These are phyloP conservation scores for Orchestes rusci DNA, from an alignment of 2,888 invertebrate genomes.

Conservation along the genomic window DNA sequence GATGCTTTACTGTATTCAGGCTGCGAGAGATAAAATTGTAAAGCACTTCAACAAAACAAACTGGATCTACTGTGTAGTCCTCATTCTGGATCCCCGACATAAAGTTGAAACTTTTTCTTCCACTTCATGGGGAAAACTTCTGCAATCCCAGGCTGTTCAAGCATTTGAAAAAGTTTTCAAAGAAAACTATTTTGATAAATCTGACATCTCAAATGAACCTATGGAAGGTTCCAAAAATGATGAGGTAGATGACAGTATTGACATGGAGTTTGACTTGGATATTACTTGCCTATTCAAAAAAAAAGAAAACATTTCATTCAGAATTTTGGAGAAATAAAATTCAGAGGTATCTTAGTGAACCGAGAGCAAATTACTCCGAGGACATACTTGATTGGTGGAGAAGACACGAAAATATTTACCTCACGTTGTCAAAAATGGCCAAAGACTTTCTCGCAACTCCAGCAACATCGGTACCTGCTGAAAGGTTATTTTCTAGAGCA, in stretches of 20 bases:
- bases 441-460: no score
- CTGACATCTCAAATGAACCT: neutral
- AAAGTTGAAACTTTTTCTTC: neutral
- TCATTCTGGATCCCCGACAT: no score
- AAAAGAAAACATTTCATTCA: no score
- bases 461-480: no score
- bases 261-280: slow-evolving; percentile 1
- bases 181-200: slow-evolving; percentile 3
- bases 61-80: neutral
- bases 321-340: no score
- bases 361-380: no score
- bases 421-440: no score
- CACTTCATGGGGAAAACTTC: neutral
- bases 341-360: slow-evolving; percentile 1
- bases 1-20: no score
- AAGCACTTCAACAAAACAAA: slow-evolving; percentile 3
- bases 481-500: no score
- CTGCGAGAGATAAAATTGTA: slow-evolving; percentile 9
- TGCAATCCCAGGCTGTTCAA: neutral
- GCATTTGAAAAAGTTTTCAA: slow-evolving; percentile 1
- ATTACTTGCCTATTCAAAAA: no score
- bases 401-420: no score
- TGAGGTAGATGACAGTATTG: neutral
- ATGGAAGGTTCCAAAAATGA: neutral
- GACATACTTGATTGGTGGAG: no score